Percentiles rank a stretch among this genome's conserved stretches.
Conservation (phyloP, 2,113 vertebrate genomes). For the Willisornis vidua region DNA sequence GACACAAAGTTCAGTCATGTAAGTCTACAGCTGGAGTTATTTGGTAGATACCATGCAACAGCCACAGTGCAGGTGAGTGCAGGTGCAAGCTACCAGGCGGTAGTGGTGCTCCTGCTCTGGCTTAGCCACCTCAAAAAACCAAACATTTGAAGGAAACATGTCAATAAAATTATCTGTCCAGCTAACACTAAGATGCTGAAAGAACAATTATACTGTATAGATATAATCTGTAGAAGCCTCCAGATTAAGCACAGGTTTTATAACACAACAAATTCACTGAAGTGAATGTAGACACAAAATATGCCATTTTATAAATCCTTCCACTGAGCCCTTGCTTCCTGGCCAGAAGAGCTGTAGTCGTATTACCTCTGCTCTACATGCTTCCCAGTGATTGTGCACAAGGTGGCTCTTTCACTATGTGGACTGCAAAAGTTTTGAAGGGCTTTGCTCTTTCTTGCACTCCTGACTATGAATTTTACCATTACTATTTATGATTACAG, state of each 20-base stretch:
- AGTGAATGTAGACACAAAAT: neutral
- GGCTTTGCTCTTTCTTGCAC: neutral
- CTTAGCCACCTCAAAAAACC: neutral
- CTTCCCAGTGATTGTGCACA: neutral
- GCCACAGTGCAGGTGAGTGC: neutral
- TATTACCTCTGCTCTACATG: accelerated
- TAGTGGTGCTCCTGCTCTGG: neutral
- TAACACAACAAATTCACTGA: neutral
- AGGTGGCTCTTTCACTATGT: neutral
- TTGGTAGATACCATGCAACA: neutral
- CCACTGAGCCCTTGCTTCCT: neutral
- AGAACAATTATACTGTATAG: neutral
- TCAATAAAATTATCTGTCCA: neutral
- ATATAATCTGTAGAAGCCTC: neutral
- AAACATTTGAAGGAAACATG: neutral
- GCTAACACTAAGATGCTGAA: neutral
- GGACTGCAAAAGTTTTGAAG: neutral
- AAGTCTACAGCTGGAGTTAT: neutral
- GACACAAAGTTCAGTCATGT: neutral
- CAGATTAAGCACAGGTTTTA: neutral
- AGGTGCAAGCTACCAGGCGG: neutral
- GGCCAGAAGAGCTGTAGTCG: neutral
- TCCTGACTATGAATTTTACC: neutral
- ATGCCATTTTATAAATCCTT: neutral
- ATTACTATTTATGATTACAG: neutral